These are phyloP conservation scores for Accipiter virgatus DNA, from an alignment of 2,113 vertebrate genomes.

Conservation along the genomic window DNA sequence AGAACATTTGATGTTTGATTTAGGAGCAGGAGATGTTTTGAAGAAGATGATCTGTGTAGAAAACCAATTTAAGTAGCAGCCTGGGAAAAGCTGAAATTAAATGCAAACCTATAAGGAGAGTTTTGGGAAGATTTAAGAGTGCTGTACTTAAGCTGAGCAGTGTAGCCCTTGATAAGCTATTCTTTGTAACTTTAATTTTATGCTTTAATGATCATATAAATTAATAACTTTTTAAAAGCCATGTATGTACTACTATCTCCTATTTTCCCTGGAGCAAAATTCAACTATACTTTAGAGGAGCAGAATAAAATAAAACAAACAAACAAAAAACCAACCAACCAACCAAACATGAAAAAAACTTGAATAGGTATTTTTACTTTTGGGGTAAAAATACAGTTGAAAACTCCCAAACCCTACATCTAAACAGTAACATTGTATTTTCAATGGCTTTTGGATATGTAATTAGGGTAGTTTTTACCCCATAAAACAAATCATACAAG, in stretches of 20 bases:
- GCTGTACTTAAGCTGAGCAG: neutral
- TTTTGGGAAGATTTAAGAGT: neutral
- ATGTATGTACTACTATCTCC: neutral
- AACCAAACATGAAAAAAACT: neutral
- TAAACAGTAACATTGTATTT: neutral
- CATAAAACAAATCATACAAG: neutral
- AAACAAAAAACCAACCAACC: neutral
- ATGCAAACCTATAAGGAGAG: neutral
- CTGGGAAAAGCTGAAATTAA: neutral
- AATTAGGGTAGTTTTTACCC: neutral
- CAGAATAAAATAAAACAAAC: neutral
- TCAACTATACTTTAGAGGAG: neutral
- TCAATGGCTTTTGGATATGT: neutral
- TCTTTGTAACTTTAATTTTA: constrained; percentile 12
- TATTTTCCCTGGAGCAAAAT: neutral
- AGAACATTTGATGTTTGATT: neutral
- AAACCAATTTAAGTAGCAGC: constrained; percentile 1
- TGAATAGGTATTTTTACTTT: neutral
- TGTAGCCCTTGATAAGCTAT: neutral
- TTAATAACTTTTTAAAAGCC: neutral
- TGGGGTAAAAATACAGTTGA: neutral
- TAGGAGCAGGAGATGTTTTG: neutral
- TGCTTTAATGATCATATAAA: constrained; percentile 18
- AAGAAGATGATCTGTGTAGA: neutral
- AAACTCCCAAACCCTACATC: neutral